Base-by-base conservation (phyloP, 1,140 invertebrate genomes). In the Cydia strobilella region DNA sequence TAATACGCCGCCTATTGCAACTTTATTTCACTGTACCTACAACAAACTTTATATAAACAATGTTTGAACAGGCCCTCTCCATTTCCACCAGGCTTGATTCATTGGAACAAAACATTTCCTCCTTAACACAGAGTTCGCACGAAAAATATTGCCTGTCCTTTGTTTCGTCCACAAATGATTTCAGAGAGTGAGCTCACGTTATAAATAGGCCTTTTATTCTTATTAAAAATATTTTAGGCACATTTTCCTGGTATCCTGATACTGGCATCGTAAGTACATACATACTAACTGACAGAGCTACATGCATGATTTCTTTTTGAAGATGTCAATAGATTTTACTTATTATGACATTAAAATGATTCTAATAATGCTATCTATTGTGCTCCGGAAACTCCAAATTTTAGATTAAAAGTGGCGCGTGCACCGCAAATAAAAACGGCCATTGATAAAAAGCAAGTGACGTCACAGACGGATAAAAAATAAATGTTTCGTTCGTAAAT, bases 141-240 rank as follows among this genome's bases (percentile, higher is more conserved):
- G 65, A 69, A 35, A 69, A 69, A 69, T 35, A 69, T 69, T 18
- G 65, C 65, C 31, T 2, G n/a, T 39, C 31, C 25, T 66, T 69
- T 69, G 31, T 69, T 69, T 18, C 31, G n/a, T 12, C 65, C 7
- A 69, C 65, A 35, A 35, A 66, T 66, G 65, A 35, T 59, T 23
- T 12, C 54, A 3, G 54, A 59, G 54, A 10, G 48, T 7, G n/a
- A n/a, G n/a, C 9, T 12, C 51, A 18, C 6, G 54, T 23, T 59
- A 59, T 59, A 59, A 59, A 59, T 59, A 59, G 54, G 9, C 54
- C 54, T 59, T 23, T 59, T 59, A 59, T n/a, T 10, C 54, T 18
- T n/a, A 54, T 54, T 54, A 54, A 54, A 18, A 18, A 7, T 7
- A 18, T 54, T 54, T 54, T 54, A 54, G n/a, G 15, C 51, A 54